Evolutionary conservation across 2,113 vertebrate species (phyloP).

Genomic region (Megalops atlanticus): DNA sequence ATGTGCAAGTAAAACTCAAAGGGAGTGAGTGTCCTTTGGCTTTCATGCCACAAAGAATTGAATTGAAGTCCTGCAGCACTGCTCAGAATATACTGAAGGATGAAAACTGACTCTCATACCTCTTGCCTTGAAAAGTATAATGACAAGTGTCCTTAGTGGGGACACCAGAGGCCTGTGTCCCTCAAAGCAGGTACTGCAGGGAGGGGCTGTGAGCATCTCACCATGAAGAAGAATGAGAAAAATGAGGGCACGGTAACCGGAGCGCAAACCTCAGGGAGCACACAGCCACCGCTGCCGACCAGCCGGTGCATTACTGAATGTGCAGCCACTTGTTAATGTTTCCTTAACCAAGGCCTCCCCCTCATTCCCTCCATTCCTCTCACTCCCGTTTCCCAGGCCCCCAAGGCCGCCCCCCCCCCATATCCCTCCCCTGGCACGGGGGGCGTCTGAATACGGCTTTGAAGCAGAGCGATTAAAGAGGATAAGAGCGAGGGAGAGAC

Average conservation of each 20-base stretch:
- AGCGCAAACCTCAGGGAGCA: background rate
- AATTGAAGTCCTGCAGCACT: too few relatives aligned
- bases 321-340: background rate
- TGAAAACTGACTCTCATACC: background rate
- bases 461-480: conserved; percentile 11
- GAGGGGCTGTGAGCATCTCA: background rate
- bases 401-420: background rate
- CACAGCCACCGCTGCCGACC: background rate
- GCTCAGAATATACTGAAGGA: too few relatives aligned
- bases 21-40: too few relatives aligned
- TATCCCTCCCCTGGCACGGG: too few relatives aligned
- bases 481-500: conserved; percentile 17
- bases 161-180: too few relatives aligned
- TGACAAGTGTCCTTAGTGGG: too few relatives aligned
- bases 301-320: background rate
- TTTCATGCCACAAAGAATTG: background rate
- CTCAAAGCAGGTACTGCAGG: too few relatives aligned
- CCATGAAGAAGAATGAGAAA: too few relatives aligned
- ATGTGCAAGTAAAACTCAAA: too few relatives aligned
- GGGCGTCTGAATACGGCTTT: conserved; percentile 19
- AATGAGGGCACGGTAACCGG: too few relatives aligned
- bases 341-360: background rate
- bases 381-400: background rate
- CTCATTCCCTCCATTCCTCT: background rate
- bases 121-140: too few relatives aligned